phyloP scores from a whole-genome alignment of 2,797 vertebrate species.

The Oceanodroma leucorhoa region DNA sequence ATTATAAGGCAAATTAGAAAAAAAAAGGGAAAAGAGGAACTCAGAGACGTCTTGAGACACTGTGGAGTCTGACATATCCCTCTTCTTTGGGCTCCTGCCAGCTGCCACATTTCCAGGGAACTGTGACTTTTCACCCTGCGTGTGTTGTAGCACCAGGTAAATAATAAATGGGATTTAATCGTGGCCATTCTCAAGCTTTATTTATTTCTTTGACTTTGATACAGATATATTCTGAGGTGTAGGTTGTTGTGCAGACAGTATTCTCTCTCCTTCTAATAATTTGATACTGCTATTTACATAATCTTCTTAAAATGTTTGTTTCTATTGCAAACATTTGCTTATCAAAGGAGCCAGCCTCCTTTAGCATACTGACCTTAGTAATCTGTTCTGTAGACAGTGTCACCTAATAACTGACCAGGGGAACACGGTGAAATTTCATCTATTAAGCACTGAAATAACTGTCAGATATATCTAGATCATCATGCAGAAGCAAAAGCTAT shows the following conservation, averaged over 20 bases:
- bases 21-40: background rate
- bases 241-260: background rate
- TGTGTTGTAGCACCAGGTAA: background rate
- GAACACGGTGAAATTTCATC: background rate
- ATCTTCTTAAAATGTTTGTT: background rate
- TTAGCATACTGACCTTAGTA: background rate
- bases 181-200: background rate
- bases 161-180: background rate
- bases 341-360: background rate
- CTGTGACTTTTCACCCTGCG: fast-evolving
- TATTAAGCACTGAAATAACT: background rate
- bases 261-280: background rate
- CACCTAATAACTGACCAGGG: background rate
- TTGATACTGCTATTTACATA: background rate
- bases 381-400: background rate
- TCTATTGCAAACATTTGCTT: background rate
- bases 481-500: background rate
- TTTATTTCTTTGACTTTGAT: background rate
- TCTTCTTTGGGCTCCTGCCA: background rate
- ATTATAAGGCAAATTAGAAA: background rate
- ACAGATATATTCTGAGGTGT: background rate
- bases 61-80: background rate
- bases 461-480: background rate
- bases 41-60: background rate
- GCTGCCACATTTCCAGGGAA: background rate